phyloP scores from a whole-genome alignment of 92 coral and sea anemone species.

The Epizoanthus rinbou region DNA sequence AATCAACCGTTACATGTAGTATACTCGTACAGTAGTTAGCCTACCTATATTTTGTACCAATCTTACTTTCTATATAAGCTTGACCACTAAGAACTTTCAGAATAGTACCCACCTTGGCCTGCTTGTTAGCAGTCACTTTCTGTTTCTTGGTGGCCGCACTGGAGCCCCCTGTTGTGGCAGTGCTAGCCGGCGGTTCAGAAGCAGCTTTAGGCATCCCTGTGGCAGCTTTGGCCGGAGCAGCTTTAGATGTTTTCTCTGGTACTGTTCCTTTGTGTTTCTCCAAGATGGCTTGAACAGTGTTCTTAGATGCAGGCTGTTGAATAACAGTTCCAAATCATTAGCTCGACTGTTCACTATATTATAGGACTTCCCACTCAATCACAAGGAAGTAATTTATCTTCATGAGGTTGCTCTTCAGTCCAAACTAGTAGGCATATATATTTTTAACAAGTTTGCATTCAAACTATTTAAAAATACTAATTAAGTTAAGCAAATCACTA shows the following conservation, averaged over 20 bases:
- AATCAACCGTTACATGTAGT: neutral
- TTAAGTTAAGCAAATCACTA: too few species aligned
- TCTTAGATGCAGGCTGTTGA: conserved; percentile 88
- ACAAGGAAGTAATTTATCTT: too few species aligned
- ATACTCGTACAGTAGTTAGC: too few species aligned
- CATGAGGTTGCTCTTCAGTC: too few species aligned
- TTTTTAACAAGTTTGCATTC: too few species aligned
- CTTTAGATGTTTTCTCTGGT: conserved; percentile 66
- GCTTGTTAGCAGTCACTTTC: conserved; percentile 57
- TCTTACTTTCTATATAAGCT: too few species aligned
- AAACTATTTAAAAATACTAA: too few species aligned
- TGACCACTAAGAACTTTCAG: too few species aligned
- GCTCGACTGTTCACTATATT: neutral
- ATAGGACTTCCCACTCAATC: too few species aligned
- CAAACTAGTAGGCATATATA: too few species aligned
- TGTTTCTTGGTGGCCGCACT: conserved; percentile 51
- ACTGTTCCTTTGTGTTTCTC: conserved; percentile 87
- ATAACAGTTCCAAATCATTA: neutral
- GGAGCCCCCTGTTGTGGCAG: conserved; percentile 45
- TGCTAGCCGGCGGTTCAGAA: conserved; percentile 36
- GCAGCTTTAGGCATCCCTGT: conserved; percentile 35
- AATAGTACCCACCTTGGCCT: conserved; percentile 53
- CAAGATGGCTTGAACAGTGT: conserved; percentile 69
- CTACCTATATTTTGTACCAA: too few species aligned
- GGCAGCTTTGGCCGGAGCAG: conserved; percentile 61